These are phyloP conservation scores for Scaptomyza parva DNA, from an alignment of 2,888 invertebrate species.

Conservation along the genomic window DNA sequence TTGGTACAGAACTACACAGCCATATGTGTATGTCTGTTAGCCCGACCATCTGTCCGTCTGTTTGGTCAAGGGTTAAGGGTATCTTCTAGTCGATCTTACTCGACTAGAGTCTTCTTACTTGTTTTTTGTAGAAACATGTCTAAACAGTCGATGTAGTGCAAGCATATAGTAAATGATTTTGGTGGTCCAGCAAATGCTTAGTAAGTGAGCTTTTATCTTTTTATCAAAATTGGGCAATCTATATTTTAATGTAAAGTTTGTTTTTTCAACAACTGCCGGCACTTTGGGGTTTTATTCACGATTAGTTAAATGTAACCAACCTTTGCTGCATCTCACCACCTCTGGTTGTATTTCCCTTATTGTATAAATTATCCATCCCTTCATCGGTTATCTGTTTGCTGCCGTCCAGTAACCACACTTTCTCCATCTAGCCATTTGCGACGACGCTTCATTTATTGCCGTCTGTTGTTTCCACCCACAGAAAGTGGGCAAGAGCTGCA, in stretches of 20 bases:
- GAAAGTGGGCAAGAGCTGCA: conserved; percentile 58
- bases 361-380: conserved; percentile 68
- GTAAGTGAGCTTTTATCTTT: too few relatives aligned
- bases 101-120: too few relatives aligned
- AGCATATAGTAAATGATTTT: too few relatives aligned
- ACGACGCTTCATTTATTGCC: conserved; percentile 66
- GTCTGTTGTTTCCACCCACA: conserved; percentile 24
- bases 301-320: conserved; percentile 38
- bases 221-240: too few relatives aligned
- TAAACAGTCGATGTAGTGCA: too few relatives aligned
- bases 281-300: conserved; percentile 17
- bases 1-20: too few relatives aligned
- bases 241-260: not conserved
- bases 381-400: conserved; percentile 59
- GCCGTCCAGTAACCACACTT: conserved; percentile 13
- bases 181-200: too few relatives aligned
- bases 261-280: not conserved
- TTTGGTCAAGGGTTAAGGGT: too few relatives aligned
- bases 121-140: too few relatives aligned
- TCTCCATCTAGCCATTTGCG: conserved; percentile 17
- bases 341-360: conserved; percentile 7
- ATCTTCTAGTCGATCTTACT: too few relatives aligned
- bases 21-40: too few relatives aligned
- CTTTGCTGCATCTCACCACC: not conserved
- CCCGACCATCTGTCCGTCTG: too few relatives aligned